Evolutionary conservation across 2,113 vertebrate species (phyloP).

Genomic region (Pedetes capensis): DNA sequence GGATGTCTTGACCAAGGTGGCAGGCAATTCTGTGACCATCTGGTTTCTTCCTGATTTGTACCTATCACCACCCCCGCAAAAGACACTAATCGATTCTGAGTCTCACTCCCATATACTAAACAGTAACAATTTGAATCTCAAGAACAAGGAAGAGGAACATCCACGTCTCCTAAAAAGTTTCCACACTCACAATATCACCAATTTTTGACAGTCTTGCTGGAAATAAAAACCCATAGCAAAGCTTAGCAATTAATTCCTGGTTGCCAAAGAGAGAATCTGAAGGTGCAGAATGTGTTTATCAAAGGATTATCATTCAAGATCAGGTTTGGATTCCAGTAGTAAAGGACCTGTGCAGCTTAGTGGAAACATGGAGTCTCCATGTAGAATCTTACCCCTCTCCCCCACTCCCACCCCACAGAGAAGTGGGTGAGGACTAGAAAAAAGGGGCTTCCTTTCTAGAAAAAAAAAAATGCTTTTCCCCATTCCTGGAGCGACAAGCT

Average conservation of each 20-base stretch:
- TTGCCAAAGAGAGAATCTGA: neutral
- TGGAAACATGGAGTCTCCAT: neutral
- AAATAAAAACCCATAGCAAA: conserved; percentile 23
- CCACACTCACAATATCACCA: neutral
- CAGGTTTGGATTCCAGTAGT: neutral
- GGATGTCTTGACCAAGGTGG: neutral
- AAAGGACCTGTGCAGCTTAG: neutral
- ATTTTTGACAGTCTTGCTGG: neutral
- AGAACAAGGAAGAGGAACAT: neutral
- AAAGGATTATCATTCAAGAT: neutral
- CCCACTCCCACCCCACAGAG: neutral
- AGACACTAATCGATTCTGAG: neutral
- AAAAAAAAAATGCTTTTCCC: neutral
- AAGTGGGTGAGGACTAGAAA: neutral
- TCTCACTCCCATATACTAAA: neutral
- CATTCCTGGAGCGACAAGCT: neutral
- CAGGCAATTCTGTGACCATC: neutral
- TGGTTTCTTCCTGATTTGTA: neutral
- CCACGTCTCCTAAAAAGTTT: neutral
- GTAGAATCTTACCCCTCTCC: neutral
- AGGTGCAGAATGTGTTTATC: neutral
- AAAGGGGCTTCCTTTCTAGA: neutral
- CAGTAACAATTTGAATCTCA: neutral
- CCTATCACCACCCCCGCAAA: neutral
- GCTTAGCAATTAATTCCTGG: neutral